Conservation (phyloP, 2,888 invertebrate genomes). For the Chelonus formosanus region DNA sequence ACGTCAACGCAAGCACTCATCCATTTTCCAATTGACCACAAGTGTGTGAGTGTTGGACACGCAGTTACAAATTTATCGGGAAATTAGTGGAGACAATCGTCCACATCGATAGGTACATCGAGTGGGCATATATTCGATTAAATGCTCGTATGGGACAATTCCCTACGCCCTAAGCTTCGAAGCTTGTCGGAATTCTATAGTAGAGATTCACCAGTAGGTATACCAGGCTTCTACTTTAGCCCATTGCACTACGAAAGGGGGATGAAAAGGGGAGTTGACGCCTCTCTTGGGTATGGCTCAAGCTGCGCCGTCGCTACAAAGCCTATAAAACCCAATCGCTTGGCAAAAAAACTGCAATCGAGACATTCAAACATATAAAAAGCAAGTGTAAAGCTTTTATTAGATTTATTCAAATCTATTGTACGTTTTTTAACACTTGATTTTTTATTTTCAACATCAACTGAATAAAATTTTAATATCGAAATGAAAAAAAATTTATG, state of each 20-base stretch:
- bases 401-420: no score
- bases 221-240: conserved; percentile 30
- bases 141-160: conserved; percentile 32
- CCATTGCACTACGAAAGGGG: not conserved
- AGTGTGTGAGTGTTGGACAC: conserved; percentile 18
- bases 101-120: conserved; percentile 44
- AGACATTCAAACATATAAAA: no score
- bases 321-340: conserved; percentile 48
- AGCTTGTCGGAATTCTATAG: not conserved
- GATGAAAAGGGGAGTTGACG: conserved; percentile 11
- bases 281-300: conserved; percentile 25
- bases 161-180: not conserved
- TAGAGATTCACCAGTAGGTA: conserved; percentile 21
- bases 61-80: conserved; percentile 34
- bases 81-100: conserved; percentile 47
- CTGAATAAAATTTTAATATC: conserved; percentile 45
- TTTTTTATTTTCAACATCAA: no score
- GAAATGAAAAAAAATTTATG: conserved; percentile 14
- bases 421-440: no score
- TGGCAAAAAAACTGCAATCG: conserved; percentile 10
- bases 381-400: no score
- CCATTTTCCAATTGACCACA: conserved; percentile 18
- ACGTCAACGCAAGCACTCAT: conserved; percentile 25
- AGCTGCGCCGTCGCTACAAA: conserved; percentile 38
- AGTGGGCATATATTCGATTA: conserved; percentile 47